Evolutionary conservation across 30 jellyfish, hydroid and myxozoan species (phyloP).

Genomic region (Rhopilema esculentum): DNA sequence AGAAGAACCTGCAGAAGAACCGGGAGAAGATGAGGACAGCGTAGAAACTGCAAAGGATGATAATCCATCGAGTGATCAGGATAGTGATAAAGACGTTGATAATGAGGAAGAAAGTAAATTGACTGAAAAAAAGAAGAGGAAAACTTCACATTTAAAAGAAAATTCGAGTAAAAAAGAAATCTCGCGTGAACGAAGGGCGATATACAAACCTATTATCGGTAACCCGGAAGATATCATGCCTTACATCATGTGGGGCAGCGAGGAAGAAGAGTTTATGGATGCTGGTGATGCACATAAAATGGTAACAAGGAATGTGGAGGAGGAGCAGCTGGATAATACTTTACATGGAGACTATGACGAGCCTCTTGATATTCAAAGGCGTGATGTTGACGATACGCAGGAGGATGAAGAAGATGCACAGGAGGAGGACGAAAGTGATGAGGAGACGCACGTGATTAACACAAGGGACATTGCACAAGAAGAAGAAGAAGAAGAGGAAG

Average conservation of each 20-base stretch:
- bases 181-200: conserved; percentile 32
- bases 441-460: conserved; percentile 41
- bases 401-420: conserved; percentile 8
- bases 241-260: conserved; percentile 42
- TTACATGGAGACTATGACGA: conserved; percentile 7
- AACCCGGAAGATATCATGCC: conserved; percentile 78
- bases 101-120: conserved; percentile 11
- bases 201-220: conserved; percentile 61
- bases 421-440: conserved; percentile 5
- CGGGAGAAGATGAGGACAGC: conserved; percentile 6
- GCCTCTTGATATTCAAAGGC: conserved; percentile 11
- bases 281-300: conserved; percentile 32
- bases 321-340: conserved; percentile 8
- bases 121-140: neutral
- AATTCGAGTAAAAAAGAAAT: neutral
- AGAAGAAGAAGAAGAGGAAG: conserved; percentile 64
- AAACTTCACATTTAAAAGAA: neutral
- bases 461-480: conserved; percentile 24
- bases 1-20: neutral
- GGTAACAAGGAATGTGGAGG: conserved; percentile 38
- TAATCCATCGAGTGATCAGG: conserved; percentile 3
- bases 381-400: conserved; percentile 32
- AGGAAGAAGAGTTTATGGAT: conserved; percentile 44
- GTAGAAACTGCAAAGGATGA: conserved; percentile 6
- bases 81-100: conserved; percentile 16